phyloP scores from a whole-genome alignment of 2,888 invertebrate species.

The Thymelicus lineola region DNA sequence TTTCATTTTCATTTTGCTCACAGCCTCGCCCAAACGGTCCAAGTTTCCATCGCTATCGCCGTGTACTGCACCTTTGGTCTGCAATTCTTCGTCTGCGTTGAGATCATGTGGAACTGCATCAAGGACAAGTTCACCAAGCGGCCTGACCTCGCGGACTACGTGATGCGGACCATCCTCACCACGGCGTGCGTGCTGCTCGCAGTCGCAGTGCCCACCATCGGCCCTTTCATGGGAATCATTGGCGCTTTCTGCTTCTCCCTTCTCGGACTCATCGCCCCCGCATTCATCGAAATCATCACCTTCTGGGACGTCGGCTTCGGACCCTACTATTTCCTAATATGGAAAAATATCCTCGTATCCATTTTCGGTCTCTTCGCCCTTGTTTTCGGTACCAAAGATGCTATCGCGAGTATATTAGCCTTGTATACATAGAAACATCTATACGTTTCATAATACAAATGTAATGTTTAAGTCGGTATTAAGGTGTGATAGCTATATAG shows the following conservation, averaged over 20 bases:
- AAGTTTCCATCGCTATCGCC: constrained; percentile 93
- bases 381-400: constrained; percentile 88
- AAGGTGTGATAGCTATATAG: constrained; percentile 15
- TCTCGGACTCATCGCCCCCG: constrained; percentile 95
- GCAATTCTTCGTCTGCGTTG: constrained; percentile 98
- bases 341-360: constrained; percentile 91
- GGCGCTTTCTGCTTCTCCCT: constrained; percentile 97
- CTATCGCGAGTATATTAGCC: constrained; percentile 59
- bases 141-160: constrained; percentile 90
- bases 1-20: constrained; percentile 57
- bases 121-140: constrained; percentile 89
- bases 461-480: constrained; percentile 26
- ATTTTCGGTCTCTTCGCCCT: constrained; percentile 92
- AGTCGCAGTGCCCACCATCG: constrained; percentile 94
- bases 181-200: constrained; percentile 90
- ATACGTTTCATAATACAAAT: constrained; percentile 25
- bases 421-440: constrained; percentile 42
- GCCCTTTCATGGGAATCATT: constrained; percentile 95
- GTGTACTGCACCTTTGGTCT: constrained; percentile 98
- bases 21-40: constrained; percentile 93
- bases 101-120: constrained; percentile 94
- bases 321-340: constrained; percentile 88
- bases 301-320: constrained; percentile 95
- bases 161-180: constrained; percentile 88
- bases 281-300: constrained; percentile 92